Evolutionary conservation across 2,888 invertebrate genomes (phyloP).

Genomic region (Caenorhabditis uteleia): DNA sequence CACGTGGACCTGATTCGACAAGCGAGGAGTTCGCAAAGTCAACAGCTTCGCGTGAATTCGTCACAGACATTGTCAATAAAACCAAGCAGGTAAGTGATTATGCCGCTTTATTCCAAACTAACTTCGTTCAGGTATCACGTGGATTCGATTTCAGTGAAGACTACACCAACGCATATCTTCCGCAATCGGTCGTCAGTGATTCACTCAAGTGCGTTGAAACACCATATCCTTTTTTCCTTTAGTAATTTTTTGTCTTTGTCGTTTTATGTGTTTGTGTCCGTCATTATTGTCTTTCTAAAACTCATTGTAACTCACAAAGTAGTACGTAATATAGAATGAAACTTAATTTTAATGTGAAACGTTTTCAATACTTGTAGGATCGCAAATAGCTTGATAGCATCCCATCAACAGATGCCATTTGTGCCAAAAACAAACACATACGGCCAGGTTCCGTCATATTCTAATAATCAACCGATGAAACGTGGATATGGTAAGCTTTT

Average conservation of each 20-base stretch:
- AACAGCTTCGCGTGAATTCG: slow-evolving; percentile 30
- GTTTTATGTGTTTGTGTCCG: not conserved
- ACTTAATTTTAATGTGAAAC: too few species aligned
- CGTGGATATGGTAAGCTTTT: not conserved
- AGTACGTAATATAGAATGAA: too few species aligned
- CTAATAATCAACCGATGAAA: too few species aligned
- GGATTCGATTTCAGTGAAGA: not conserved
- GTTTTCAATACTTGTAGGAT: not conserved
- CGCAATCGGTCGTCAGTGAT: slow-evolving; percentile 13
- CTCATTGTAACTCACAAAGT: not conserved
- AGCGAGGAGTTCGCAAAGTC: slow-evolving; percentile 28
- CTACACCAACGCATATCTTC: too few species aligned
- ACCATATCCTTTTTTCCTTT: too few species aligned
- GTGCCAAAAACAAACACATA: too few species aligned
- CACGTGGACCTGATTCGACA: slow-evolving; percentile 21
- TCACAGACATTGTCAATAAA: slow-evolving; percentile 31
- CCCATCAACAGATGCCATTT: not conserved
- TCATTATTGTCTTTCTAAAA: not conserved
- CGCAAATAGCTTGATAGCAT: not conserved
- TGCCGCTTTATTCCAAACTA: not conserved
- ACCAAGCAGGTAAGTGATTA: slow-evolving; percentile 6
- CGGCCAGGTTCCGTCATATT: too few species aligned
- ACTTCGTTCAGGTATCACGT: not conserved
- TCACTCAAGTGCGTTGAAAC: slow-evolving; percentile 21
- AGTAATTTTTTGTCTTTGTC: not conserved